These are phyloP conservation scores for Cephalopachus bancanus DNA, from an alignment of 2,797 vertebrate species.

Conservation along the genomic window DNA sequence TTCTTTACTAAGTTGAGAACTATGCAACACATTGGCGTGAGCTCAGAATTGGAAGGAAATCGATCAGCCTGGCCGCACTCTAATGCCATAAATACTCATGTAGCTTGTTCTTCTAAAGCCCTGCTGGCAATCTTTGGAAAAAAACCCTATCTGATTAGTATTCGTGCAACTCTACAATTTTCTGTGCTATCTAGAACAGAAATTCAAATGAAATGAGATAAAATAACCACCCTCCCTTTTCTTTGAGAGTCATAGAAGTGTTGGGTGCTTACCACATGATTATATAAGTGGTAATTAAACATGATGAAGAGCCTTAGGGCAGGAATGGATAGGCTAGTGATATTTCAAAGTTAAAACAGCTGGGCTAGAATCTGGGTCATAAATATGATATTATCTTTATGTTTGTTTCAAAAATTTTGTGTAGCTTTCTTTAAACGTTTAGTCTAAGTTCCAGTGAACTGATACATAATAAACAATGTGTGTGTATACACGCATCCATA, in stretches of 20 bases:
- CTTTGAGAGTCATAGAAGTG: not conserved
- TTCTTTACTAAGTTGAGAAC: slow-evolving; percentile 56
- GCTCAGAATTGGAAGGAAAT: slow-evolving; percentile 46
- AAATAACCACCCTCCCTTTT: not conserved
- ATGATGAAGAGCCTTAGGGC: not conserved
- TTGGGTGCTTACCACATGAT: not conserved
- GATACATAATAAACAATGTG: not conserved
- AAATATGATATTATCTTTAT: not conserved
- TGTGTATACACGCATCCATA: not conserved
- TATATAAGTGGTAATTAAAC: slow-evolving; percentile 7
- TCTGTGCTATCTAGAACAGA: slow-evolving; percentile 5
- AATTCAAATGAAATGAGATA: slow-evolving; percentile 6
- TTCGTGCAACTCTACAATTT: not conserved
- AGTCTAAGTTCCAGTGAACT: slow-evolving; percentile 20
- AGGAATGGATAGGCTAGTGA: not conserved
- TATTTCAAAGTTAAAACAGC: slow-evolving; percentile 23
- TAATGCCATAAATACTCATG: not conserved
- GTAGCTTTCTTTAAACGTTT: slow-evolving; percentile 53
- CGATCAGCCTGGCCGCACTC: not conserved
- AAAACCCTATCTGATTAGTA: slow-evolving; percentile 37
- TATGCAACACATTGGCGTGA: not conserved
- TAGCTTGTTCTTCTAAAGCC: slow-evolving; percentile 73
- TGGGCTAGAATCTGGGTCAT: slow-evolving; percentile 3
- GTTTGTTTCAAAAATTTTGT: slow-evolving; percentile 8
- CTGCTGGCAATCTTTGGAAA: slow-evolving; percentile 72